Evolutionary conservation across 1,140 invertebrate genomes (phyloP).

Genomic region (Ceratina japonica): DNA sequence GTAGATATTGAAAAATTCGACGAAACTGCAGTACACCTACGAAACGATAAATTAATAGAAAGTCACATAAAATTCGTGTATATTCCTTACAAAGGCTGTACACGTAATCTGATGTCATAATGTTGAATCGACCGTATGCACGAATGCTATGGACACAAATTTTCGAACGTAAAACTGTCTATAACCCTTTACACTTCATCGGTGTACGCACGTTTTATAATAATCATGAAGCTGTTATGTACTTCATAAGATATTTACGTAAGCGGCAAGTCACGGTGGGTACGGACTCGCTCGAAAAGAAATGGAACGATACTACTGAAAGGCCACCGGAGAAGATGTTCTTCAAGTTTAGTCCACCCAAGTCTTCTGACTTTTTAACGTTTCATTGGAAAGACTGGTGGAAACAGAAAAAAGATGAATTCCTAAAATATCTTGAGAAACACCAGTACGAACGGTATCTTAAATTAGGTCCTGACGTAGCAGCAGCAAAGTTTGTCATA

Average conservation of each 20-base stretch:
- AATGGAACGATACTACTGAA: not conserved
- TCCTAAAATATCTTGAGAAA: slow-evolving; percentile 64
- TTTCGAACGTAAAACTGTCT: not conserved
- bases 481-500: slow-evolving; percentile 87
- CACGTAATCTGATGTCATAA: too few species aligned
- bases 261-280: not conserved
- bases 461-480: slow-evolving; percentile 85
- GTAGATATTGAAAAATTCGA: too few species aligned
- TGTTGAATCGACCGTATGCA: too few species aligned
- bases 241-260: slow-evolving; percentile 12
- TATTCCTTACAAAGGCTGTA: too few species aligned
- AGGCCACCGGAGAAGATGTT: not conserved
- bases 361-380: not conserved
- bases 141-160: too few species aligned
- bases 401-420: slow-evolving; percentile 61
- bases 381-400: slow-evolving; percentile 76
- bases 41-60: too few species aligned
- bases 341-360: not conserved
- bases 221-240: not conserved
- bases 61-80: too few species aligned
- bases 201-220: not conserved
- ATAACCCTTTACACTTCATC: not conserved
- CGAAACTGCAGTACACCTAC: too few species aligned
- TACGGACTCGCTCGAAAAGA: not conserved
- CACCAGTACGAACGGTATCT: slow-evolving; percentile 78